Evolutionary conservation across 64 coral and sea anemone genomes (phyloP).

Genomic region (Catalaphyllia jardinei): DNA sequence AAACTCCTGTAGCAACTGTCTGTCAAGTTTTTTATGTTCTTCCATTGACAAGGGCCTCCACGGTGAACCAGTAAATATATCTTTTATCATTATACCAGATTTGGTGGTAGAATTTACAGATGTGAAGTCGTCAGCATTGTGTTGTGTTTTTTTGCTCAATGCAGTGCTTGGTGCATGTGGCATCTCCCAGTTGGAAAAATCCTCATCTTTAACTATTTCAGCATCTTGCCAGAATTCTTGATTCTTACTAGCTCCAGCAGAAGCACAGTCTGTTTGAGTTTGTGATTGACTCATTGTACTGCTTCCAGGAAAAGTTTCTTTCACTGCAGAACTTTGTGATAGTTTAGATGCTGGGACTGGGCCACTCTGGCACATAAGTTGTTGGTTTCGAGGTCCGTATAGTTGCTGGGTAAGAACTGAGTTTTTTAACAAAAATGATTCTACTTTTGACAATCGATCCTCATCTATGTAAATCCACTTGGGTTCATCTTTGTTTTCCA

Average conservation of each 20-base stretch:
- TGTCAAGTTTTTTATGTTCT: not conserved
- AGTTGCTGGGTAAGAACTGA: conserved; percentile 33
- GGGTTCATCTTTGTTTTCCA: conserved; percentile 85
- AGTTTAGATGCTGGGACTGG: not conserved
- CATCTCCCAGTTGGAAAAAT: conserved; percentile 17
- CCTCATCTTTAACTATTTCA: not conserved
- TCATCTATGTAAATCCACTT: conserved; percentile 70
- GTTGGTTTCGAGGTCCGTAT: not conserved
- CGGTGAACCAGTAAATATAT: conserved; percentile 51
- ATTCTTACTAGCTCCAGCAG: not conserved
- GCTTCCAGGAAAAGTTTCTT: not conserved
- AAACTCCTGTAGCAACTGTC: conserved; percentile 28
- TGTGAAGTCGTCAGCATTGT: not conserved
- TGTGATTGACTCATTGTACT: not conserved
- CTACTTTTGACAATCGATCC: conserved; percentile 49
- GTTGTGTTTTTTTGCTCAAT: not conserved
- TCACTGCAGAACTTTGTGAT: not conserved
- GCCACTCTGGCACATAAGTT: not conserved
- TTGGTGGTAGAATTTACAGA: not conserved
- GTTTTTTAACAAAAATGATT: conserved; percentile 57
- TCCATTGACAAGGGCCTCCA: conserved; percentile 4
- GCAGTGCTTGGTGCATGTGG: not conserved
- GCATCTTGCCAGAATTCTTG: conserved; percentile 19
- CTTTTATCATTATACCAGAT: not conserved
- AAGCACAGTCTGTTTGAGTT: too few relatives aligned